These are phyloP conservation scores for Chiridota heheva DNA, from an alignment of 35 echinoderm and acorn worm genomes.

Conservation along the genomic window DNA sequence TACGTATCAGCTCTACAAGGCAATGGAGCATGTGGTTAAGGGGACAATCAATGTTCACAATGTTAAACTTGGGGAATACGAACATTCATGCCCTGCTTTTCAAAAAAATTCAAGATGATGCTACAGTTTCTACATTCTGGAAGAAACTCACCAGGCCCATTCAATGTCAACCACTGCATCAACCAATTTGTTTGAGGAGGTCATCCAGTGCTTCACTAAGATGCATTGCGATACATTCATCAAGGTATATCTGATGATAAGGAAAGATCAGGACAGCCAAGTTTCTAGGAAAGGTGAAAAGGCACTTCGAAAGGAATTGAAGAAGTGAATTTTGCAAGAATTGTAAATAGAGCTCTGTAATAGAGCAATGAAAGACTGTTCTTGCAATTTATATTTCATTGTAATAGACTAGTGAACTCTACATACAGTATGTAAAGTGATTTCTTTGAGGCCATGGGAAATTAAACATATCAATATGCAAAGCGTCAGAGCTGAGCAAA, in stretches of 20 bases:
- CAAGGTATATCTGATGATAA: slow-evolving; percentile 6
- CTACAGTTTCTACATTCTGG: background rate
- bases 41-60: background rate
- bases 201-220: slow-evolving; percentile 14
- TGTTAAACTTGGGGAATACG: background rate
- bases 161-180: background rate
- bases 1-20: background rate
- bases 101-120: background rate
- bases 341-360: no score
- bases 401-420: no score
- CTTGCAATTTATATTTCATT: no score
- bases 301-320: slow-evolving; percentile 11
- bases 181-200: slow-evolving; percentile 6
- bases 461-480: no score
- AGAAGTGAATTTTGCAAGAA: no score
- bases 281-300: slow-evolving; percentile 35
- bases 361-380: no score
- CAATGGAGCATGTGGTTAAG: slow-evolving; percentile 12
- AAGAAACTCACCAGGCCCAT: background rate
- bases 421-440: no score
- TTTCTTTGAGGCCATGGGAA: no score
- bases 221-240: slow-evolving; percentile 16
- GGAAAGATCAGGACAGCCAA: background rate
- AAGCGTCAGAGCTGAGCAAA: no score
- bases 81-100: background rate